Evolutionary conservation across 2,113 vertebrate genomes (phyloP).

Genomic region (Gadus macrocephalus): DNA sequence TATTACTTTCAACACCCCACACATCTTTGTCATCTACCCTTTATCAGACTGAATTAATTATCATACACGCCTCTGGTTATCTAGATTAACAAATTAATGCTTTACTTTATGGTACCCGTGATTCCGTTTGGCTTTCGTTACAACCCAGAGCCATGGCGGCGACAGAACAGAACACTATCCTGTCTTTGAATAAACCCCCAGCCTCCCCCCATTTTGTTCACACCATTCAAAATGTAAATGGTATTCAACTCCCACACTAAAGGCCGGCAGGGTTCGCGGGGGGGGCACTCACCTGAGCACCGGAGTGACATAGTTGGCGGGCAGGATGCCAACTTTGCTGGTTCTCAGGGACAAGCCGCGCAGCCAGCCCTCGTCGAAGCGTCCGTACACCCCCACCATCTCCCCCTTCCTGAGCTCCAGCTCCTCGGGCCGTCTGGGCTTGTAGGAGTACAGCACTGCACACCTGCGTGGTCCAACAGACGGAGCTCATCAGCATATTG

Average conservation of each 20-base stretch:
- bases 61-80: too few relatives aligned
- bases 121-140: too few relatives aligned
- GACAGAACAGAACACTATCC: neutral
- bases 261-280: slow-evolving; percentile 9
- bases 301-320: slow-evolving; percentile 83
- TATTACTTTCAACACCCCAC: too few relatives aligned
- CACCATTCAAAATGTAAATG: slow-evolving; percentile 13
- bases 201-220: neutral
- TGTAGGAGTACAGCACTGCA: slow-evolving; percentile 83
- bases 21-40: too few relatives aligned
- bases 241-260: slow-evolving; percentile 23
- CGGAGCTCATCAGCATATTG: too few relatives aligned
- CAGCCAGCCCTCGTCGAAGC: slow-evolving; percentile 88
- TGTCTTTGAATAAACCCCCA: neutral
- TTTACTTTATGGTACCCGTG: too few relatives aligned
- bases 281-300: slow-evolving; percentile 81
- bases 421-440: slow-evolving; percentile 77
- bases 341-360: slow-evolving; percentile 86
- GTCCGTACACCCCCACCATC: slow-evolving; percentile 87
- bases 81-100: too few relatives aligned
- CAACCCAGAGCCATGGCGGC: too few relatives aligned
- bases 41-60: too few relatives aligned
- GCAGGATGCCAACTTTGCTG: slow-evolving; percentile 87
- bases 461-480: slow-evolving; percentile 69
- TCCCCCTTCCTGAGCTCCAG: slow-evolving; percentile 90